Percentiles rank a stretch among this genome's conserved stretches.
phyloP scores from a whole-genome alignment of 2,797 vertebrate genomes.

The Sebastes alutus region DNA sequence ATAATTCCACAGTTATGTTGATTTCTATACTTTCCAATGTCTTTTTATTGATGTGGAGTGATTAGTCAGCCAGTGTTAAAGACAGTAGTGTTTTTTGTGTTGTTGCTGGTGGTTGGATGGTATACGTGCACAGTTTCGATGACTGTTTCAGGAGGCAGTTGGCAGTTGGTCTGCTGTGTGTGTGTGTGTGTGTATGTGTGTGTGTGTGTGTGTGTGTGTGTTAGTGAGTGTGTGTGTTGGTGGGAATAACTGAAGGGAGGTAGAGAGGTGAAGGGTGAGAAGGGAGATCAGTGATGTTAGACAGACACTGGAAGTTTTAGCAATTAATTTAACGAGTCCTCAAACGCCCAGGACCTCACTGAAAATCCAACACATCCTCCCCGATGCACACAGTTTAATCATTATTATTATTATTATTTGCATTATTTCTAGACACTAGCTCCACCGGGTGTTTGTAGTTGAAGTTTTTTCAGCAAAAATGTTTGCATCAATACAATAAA shows the following conservation, averaged over 20 bases:
- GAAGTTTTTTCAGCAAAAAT: background rate
- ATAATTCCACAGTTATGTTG: background rate
- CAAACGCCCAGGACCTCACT: background rate
- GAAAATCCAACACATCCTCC: background rate
- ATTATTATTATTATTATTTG: background rate
- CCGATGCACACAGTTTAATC: background rate
- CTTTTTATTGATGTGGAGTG: background rate
- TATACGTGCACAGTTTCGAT: background rate
- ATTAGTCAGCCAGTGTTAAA: background rate
- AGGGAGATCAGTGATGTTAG: slow-evolving; percentile 66
- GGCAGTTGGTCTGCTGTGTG: background rate
- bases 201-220: background rate
- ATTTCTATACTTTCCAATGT: background rate
- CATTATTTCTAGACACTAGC: background rate
- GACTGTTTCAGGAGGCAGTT: background rate
- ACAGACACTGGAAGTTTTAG: background rate
- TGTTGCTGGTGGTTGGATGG: background rate
- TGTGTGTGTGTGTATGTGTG: background rate
- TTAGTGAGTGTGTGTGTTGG: background rate
- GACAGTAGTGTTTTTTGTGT: background rate
- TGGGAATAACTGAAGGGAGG: slow-evolving; percentile 41
- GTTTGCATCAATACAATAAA: background rate
- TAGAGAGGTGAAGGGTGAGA: slow-evolving; percentile 77
- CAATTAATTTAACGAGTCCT: background rate
- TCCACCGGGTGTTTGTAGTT: background rate